A percentile compares a stretch with the other conserved stretches of the same genome.
Evolutionary conservation across 2,888 invertebrate species (phyloP).

Genomic region (Habroteleia sp.): DNA sequence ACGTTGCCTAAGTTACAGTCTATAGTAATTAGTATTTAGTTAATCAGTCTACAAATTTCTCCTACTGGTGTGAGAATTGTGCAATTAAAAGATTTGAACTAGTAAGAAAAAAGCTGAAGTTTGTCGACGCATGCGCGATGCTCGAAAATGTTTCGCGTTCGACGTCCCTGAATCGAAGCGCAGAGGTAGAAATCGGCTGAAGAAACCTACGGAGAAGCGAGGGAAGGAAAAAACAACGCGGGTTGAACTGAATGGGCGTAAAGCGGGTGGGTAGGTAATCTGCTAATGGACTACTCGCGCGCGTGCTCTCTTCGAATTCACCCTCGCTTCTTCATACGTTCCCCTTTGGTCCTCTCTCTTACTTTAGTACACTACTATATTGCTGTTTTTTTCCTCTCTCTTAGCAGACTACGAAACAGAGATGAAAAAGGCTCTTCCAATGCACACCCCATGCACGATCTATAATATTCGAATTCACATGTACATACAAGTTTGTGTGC

Average conservation of each 20-base stretch:
- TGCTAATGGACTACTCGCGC: constrained; percentile 79
- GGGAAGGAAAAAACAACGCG: constrained; percentile 73
- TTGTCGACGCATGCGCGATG: constrained; percentile 48
- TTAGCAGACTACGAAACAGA: constrained; percentile 35
- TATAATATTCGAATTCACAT: constrained; percentile 54
- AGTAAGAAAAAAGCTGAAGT: constrained; percentile 25
- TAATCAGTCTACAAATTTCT: too few relatives aligned
- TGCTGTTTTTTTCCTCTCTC: too few relatives aligned
- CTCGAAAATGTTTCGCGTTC: constrained; percentile 39
- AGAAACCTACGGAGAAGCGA: constrained; percentile 66
- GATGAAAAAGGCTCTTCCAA: constrained; percentile 10
- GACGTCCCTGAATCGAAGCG: constrained; percentile 52
- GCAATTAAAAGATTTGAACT: not conserved
- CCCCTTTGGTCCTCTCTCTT: constrained; percentile 32
- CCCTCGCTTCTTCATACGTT: constrained; percentile 58
- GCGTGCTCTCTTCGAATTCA: constrained; percentile 64
- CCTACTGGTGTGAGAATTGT: too few relatives aligned
- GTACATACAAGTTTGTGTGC: constrained; percentile 13
- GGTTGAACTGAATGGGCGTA: constrained; percentile 76
- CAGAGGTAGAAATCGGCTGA: constrained; percentile 69
- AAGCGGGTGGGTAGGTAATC: constrained; percentile 79
- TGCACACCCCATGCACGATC: constrained; percentile 37
- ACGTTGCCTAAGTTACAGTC: too few relatives aligned
- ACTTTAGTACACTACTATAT: too few relatives aligned
- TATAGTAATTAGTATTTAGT: too few relatives aligned